phyloP scores from a whole-genome alignment of 1,140 invertebrate species.

The Drosophila nasuta region DNA sequence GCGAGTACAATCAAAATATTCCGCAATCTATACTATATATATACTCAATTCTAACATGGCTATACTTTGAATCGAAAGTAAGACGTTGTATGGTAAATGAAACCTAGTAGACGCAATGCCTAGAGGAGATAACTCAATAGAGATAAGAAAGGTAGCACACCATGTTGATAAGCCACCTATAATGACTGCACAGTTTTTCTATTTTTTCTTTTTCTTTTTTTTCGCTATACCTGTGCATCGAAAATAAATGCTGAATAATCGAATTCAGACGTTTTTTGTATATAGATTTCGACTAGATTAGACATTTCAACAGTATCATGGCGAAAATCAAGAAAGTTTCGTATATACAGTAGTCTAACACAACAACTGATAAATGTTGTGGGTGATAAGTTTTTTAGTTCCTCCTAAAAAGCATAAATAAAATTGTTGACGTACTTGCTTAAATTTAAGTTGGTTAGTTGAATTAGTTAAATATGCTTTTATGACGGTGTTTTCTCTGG shows the following conservation, averaged over 20 bases:
- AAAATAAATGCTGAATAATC: conserved; percentile 32
- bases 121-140: conserved; percentile 7
- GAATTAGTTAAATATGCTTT: background rate
- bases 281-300: background rate
- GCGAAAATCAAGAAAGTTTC: conserved; percentile 1
- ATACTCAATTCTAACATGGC: background rate
- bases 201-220: no score
- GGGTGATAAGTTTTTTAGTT: background rate
- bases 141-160: conserved; percentile 19
- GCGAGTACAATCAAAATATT: conserved; percentile 1
- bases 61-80: conserved; percentile 12
- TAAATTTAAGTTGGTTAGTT: background rate
- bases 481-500: background rate
- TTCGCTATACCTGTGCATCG: background rate
- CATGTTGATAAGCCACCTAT: conserved; percentile 14
- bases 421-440: background rate
- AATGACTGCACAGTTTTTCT: conserved; percentile 13
- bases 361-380: background rate
- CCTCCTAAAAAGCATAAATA: no score
- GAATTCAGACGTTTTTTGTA: background rate
- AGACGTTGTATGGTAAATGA: conserved; percentile 12
- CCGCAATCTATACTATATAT: background rate
- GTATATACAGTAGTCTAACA: background rate
- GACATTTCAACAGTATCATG: background rate
- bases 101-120: conserved; percentile 19